Base-by-base conservation (phyloP, 2,888 invertebrate species). In the Gasteruption jaculator region DNA sequence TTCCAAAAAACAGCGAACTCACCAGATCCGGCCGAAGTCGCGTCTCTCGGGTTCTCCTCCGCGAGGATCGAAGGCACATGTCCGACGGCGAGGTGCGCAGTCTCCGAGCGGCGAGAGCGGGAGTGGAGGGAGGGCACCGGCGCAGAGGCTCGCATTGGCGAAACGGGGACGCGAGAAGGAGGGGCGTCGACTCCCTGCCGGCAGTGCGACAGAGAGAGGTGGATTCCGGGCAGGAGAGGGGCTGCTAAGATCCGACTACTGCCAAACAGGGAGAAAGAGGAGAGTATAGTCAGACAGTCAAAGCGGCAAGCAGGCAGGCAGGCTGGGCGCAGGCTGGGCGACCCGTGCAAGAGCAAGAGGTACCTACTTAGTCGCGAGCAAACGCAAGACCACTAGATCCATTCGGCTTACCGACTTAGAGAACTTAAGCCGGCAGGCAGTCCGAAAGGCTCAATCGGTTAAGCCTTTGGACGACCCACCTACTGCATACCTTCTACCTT, bases 271-370 rank as follows among this genome's bases (percentile, higher is more conserved):
- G 56, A 58, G 60, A 58, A 46, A 43, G 54, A 57, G 59, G 63
- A 56, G 61, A n/a, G 60, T 58, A 60, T 60, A 64, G 65, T 63
- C 64, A 61, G 64, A 61, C 63, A 65, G 67, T 65, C 65, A 67
- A 61, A 60, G 61, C 57, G 56, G 54, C 61, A 57, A 51, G 55
- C 60, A 63, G 60, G 74, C 75, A 76, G 77, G 63, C 65, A 66
- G 58, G 61, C 61, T 40, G 24, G 45, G 35, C 36, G 14, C 7
- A 27, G n/a, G 56, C 50, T 57, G 60, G 57, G 55, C 53, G 52
- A 49, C 57, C n/a, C n/a, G n/a, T n/a, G n/a, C n/a, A n/a, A n/a
- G n/a, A n/a, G n/a, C n/a, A n/a, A n/a, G n/a, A n/a, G n/a, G n/a
- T n/a, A n/a, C n/a, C n/a, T n/a, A n/a, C n/a, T n/a, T n/a, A n/a